Evolutionary conservation across 2,888 invertebrate species (phyloP), one percentile per base, ranked within the genome.

Genomic region (Entomobrya multifasciata): DNA sequence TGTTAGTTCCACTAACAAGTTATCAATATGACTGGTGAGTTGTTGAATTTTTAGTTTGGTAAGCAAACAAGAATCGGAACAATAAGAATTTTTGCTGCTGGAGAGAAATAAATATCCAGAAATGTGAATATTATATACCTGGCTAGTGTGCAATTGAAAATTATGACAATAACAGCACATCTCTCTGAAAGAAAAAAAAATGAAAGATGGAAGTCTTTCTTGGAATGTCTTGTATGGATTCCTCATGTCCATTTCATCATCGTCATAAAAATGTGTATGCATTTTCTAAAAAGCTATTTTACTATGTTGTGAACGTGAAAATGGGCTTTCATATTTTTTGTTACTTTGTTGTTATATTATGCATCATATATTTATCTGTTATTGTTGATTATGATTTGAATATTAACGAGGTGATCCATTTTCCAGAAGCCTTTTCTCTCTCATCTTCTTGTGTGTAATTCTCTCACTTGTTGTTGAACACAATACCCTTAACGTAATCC

Each of bases 391-490:
- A 80, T 86, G 86, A 86, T 72, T 86, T 86, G 86, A 86, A 86
- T 86, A 86, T 86, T 86, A 86, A 86, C 86, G 80, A 86, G 86
- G 62, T 86, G 86, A 86, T 86, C 86, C 86, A 86, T 86, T 86
- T 86, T 79, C 74, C 79, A 79, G 65, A 57, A 77, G 52, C 67
- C 62, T 65, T n/a, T n/a, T n/a, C n/a, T n/a, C n/a, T n/a, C n/a
- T n/a, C n/a, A n/a, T n/a, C n/a, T n/a, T n/a, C n/a, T n/a, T n/a
- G n/a, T n/a, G n/a, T 44, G 30, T 86, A 74, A 78, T 86, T 86
- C 86, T 76, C 80, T 80, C 86, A 44, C 76, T 86, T 80, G 62
- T 57, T 85, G 36, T 49, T 44, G 49, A 70, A 49, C 41, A 17
- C 65, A n/a, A n/a, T n/a, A n/a, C n/a, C n/a, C n/a, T n/a, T n/a